Percentiles rank a stretch among this genome's conserved stretches.
Conservation (phyloP, 2,113 vertebrate species). For the human region GRCh38 chr2:45132501-45133000, state of each 20-base stretch:
- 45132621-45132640: conserved; percentile 68
- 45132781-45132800: not conserved
- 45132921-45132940: not conserved
- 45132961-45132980: not conserved
- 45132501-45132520: conserved; percentile 82
- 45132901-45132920: not conserved
- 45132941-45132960: not conserved
- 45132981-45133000: not conserved
- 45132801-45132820: not conserved
- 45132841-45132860: not conserved
- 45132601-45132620: conserved; percentile 80
- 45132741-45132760: not conserved
- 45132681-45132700: not conserved
- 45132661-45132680: not conserved
- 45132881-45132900: not conserved
- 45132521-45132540: conserved; percentile 68
- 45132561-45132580: conserved; percentile 74
- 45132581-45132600: conserved; percentile 69
- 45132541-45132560: conserved; percentile 66
- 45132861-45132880: not conserved
- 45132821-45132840: not conserved
- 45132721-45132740: not conserved
- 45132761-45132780: not conserved
- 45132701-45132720: not conserved
- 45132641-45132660: not conserved